Conservation (phyloP, 1,140 invertebrate genomes). For the Formica selysi region DNA sequence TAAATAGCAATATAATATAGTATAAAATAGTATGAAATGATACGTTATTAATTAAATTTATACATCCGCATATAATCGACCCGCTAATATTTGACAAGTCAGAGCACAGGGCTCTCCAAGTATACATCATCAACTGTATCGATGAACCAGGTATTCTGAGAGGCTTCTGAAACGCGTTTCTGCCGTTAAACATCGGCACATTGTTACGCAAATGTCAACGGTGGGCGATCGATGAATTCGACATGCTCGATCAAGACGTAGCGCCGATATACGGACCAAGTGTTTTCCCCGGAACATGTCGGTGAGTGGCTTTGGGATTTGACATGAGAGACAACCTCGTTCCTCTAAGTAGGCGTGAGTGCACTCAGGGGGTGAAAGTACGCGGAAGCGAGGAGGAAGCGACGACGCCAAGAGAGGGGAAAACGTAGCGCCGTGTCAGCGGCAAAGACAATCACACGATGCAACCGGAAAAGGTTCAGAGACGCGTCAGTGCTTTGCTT, state of each 20-base stretch:
- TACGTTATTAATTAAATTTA: not conserved
- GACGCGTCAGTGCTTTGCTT: slow-evolving; percentile 32
- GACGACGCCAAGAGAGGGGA: slow-evolving; percentile 13
- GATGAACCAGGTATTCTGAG: not conserved
- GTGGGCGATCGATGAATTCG: slow-evolving; percentile 55
- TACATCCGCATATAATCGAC: not conserved
- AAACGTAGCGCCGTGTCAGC: slow-evolving; percentile 52
- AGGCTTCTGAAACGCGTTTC: not conserved
- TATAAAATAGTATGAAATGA: not conserved
- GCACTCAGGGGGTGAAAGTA: slow-evolving; percentile 70
- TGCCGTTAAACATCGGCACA: not conserved
- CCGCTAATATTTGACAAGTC: not conserved
- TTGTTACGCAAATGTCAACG: slow-evolving; percentile 43
- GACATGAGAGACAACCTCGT: slow-evolving; percentile 71
- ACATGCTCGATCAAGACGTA: slow-evolving; percentile 46
- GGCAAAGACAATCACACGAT: slow-evolving; percentile 54
- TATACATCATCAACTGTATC: not conserved
- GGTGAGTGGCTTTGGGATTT: slow-evolving; percentile 59
- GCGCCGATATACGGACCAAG: slow-evolving; percentile 28
- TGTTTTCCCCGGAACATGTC: slow-evolving; percentile 32
- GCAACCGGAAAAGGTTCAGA: slow-evolving; percentile 60
- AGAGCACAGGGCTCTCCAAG: not conserved
- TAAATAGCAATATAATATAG: not conserved
- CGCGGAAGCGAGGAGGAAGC: slow-evolving; percentile 29
- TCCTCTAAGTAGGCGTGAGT: slow-evolving; percentile 76